Evolutionary conservation across 2,888 invertebrate genomes (phyloP).

Genomic region (Andricus curvator): DNA sequence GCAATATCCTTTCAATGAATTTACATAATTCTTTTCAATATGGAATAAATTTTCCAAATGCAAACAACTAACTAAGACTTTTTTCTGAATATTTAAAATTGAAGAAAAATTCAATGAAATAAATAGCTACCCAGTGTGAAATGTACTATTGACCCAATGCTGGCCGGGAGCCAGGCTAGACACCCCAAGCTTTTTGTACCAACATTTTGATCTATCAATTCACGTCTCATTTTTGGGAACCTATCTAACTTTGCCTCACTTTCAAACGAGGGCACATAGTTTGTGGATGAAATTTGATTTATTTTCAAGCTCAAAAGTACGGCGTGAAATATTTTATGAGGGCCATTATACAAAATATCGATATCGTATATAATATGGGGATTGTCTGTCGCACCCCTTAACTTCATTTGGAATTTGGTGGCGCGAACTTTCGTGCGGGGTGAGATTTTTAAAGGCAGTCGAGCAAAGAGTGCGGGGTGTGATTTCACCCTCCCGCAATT

Average conservation of each 20-base stretch:
- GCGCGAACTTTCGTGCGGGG: constrained; percentile 29
- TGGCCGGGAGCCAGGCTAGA: no score
- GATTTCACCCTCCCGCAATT: constrained; percentile 47
- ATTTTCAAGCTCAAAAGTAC: constrained; percentile 26
- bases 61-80: no score
- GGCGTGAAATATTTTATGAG: constrained; percentile 37
- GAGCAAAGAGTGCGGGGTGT: constrained; percentile 24
- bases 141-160: no score
- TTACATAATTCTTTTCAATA: no score
- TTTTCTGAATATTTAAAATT: no score
- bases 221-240: not conserved
- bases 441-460: constrained; percentile 20
- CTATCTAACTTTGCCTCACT: not conserved
- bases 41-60: no score
- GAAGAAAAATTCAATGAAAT: no score
- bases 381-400: constrained; percentile 38
- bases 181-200: no score
- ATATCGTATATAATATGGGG: constrained; percentile 40
- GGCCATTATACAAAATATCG: constrained; percentile 39
- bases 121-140: no score
- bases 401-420: constrained; percentile 40
- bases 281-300: constrained; percentile 29
- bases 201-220: constrained; percentile 9
- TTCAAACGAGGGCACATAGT: not conserved
- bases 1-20: no score